Percentiles rank a stretch among this genome's conserved stretches.
Evolutionary conservation across 1,140 invertebrate species (phyloP).

Genomic region (Hylyphantes graminicola): DNA sequence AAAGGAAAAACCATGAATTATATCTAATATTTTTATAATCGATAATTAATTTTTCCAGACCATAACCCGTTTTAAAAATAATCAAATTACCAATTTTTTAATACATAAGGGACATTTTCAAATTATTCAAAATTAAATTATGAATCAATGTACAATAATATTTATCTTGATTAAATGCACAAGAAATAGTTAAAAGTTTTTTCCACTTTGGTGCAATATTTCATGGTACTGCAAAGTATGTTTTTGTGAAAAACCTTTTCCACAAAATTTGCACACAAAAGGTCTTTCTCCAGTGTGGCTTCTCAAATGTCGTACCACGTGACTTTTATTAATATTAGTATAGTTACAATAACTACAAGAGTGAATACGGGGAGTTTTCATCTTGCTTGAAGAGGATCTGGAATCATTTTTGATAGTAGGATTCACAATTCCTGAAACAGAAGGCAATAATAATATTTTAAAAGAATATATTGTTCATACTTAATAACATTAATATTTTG

Average conservation of each 20-base stretch:
- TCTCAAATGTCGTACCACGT: slow-evolving; percentile 32
- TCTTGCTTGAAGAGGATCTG: background rate
- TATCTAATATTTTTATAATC: background rate
- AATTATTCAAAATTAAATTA: slow-evolving; percentile 8
- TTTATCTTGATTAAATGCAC: slow-evolving; percentile 1
- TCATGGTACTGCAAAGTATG: slow-evolving; percentile 73
- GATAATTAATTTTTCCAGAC: background rate
- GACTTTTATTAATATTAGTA: slow-evolving; percentile 7
- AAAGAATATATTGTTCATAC: background rate
- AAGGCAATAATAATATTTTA: background rate
- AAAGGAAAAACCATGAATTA: too few species aligned
- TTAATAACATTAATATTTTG: background rate
- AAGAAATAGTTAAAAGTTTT: background rate
- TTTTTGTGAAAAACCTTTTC: slow-evolving; percentile 74
- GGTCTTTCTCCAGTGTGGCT: slow-evolving; percentile 65
- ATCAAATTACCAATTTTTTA: background rate
- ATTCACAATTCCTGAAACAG: background rate
- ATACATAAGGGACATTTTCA: background rate
- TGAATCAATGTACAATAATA: background rate
- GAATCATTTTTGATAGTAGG: background rate
- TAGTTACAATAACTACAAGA: slow-evolving; percentile 30
- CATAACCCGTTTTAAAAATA: background rate
- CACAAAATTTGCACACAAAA: slow-evolving; percentile 56
- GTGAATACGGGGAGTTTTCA: background rate
- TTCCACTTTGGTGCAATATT: slow-evolving; percentile 1